Percentiles rank a stretch among this genome's conserved stretches.
Conservation (phyloP, 2,888 invertebrate genomes). For the Ophioninae sp. region DNA sequence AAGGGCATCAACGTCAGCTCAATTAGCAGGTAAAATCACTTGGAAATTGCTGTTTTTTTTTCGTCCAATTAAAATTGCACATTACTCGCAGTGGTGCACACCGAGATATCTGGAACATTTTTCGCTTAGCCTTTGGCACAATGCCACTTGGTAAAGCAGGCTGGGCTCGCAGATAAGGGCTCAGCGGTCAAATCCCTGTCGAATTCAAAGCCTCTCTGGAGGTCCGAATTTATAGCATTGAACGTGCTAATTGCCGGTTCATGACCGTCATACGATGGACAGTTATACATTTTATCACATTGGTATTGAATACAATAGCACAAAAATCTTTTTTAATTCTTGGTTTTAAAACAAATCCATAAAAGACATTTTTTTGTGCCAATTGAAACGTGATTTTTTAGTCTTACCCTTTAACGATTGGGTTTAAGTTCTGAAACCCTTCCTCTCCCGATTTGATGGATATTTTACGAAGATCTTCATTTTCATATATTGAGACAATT, state of each 20-base stretch:
- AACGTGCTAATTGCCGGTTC: neutral
- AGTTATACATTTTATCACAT: neutral
- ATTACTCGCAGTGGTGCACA: neutral
- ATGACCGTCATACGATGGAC: neutral
- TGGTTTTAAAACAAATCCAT: neutral
- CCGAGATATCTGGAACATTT: neutral
- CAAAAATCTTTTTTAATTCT: neutral
- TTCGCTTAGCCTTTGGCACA: neutral
- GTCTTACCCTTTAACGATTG: no score
- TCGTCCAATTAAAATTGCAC: neutral
- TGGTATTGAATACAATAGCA: neutral
- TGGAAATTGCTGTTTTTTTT: neutral
- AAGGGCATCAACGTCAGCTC: neutral
- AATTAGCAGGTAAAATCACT: neutral
- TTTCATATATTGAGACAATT: no score
- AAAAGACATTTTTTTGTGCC: no score
- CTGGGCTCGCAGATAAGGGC: neutral
- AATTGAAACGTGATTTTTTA: no score
- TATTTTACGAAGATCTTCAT: no score
- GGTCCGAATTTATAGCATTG: neutral
- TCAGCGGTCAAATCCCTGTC: neutral
- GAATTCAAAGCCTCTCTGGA: neutral
- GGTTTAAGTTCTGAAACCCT: no score
- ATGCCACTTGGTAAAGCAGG: constrained; percentile 1
- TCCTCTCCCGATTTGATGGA: no score